These are phyloP conservation scores for Athrips mouffetella DNA, from an alignment of 2,888 invertebrate genomes.

Conservation along the genomic window DNA sequence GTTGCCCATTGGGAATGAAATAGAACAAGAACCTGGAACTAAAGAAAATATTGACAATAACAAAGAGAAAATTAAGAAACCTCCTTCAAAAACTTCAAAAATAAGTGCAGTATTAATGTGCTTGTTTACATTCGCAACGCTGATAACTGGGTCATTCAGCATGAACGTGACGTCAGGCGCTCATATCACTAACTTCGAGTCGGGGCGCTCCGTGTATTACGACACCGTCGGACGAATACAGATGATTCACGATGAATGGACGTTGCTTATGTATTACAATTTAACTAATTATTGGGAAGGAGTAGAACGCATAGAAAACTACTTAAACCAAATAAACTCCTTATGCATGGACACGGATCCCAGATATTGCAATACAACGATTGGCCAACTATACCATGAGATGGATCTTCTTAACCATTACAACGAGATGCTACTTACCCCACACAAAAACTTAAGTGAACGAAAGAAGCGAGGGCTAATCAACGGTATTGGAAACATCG, in stretches of 20 bases:
- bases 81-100: no score
- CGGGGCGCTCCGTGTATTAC: slow-evolving; percentile 18
- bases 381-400: slow-evolving; percentile 14
- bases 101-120: background rate
- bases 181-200: slow-evolving; percentile 15
- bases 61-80: no score
- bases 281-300: slow-evolving; percentile 20
- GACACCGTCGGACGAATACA: slow-evolving; percentile 18
- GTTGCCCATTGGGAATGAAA: background rate
- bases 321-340: background rate
- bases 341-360: slow-evolving; percentile 13
- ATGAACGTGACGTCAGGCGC: no score
- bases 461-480: slow-evolving; percentile 16
- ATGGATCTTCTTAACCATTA: slow-evolving; percentile 11
- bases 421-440: slow-evolving; percentile 13
- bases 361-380: slow-evolving; percentile 14
- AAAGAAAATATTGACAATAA: no score
- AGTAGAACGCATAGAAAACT: slow-evolving; percentile 5
- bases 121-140: background rate
- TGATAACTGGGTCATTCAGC: background rate
- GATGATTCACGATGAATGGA: slow-evolving; percentile 24
- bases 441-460: slow-evolving; percentile 12
- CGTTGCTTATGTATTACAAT: slow-evolving; percentile 21
- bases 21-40: no score
- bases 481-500: slow-evolving; percentile 14